phyloP scores from a whole-genome alignment of 2,888 invertebrate genomes.

The Eupelmus urozonus region DNA sequence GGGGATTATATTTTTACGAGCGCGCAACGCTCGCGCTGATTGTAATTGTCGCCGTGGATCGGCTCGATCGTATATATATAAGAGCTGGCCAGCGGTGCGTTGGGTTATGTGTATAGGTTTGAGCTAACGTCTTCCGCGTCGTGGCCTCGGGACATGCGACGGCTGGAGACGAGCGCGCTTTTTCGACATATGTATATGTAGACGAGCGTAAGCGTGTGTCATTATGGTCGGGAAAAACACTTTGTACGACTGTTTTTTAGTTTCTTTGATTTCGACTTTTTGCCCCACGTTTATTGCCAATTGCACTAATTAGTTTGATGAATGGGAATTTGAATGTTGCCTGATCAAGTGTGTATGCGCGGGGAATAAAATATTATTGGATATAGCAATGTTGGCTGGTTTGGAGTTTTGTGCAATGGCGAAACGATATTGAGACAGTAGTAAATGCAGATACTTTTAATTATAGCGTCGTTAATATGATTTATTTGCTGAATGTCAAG shows the following conservation, averaged over 20 bases:
- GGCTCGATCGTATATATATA: constrained; percentile 2
- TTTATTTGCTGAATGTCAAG: too few species aligned
- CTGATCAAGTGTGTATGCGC: too few species aligned
- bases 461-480: too few species aligned
- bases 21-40: constrained; percentile 61
- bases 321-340: neutral
- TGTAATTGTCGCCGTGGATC: constrained; percentile 65
- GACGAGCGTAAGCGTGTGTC: neutral
- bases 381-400: too few species aligned
- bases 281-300: neutral
- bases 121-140: constrained; percentile 46
- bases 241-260: neutral
- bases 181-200: neutral
- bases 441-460: too few species aligned
- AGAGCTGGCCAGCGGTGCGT: neutral
- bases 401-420: too few species aligned
- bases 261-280: neutral
- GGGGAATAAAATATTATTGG: too few species aligned
- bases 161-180: constrained; percentile 9
- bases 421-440: too few species aligned
- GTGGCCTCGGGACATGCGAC: constrained; percentile 56
- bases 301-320: neutral
- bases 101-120: neutral
- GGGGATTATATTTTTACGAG: constrained; percentile 64
- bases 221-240: neutral